Base-by-base conservation (phyloP, 2,888 invertebrate species). In the Boloria euphrosyne region DNA sequence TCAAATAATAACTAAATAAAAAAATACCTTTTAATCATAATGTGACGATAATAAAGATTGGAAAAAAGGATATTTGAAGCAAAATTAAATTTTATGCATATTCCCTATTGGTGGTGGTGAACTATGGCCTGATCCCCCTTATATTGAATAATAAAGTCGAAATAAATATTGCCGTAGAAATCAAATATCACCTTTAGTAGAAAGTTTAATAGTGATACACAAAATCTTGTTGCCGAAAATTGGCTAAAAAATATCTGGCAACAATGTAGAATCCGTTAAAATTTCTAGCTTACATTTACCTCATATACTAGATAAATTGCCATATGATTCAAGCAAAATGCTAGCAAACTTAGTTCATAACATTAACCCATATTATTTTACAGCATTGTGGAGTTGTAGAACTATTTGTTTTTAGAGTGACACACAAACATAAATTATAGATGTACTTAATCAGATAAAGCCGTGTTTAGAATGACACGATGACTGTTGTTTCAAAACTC, bases 361-460 rank as follows among this genome's bases (percentile, higher is more conserved):
- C 0, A 4, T 13, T 47, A 31, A 31, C 31, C 31, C 31, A 31
- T 31, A 31, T 7, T 31, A 31, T 31, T 31, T 31, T 31, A 31
- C 31, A 31, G 7, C 31, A 31, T 31, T 31, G 31, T 31, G 6
- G 31, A 31, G 31, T 31, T 31, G 31, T 31, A 31, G 6, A 31
- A 31, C 31, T 6, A 31, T 31, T 31, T 31, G 31, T 31, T 31
- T 31, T 10, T 31, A 22, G 10, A 31, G 14, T 49, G 16, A 49
- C 16, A 16, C 31, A 49, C 16, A 31, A 31, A 17, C 6, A 17
- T 27, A 58, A 27, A 31, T 59, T 59, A 49, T 16, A 14, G 17
- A 13, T 31, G 31, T 59, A 49, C 17, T 49, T 49, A 27, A 38
- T 38, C 59, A 59, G 46, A 31, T 17, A 38, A 59, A 59, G 38